These are phyloP conservation scores for Alexandromys fortis DNA, from an alignment of 2,113 vertebrate species.

Conservation along the genomic window DNA sequence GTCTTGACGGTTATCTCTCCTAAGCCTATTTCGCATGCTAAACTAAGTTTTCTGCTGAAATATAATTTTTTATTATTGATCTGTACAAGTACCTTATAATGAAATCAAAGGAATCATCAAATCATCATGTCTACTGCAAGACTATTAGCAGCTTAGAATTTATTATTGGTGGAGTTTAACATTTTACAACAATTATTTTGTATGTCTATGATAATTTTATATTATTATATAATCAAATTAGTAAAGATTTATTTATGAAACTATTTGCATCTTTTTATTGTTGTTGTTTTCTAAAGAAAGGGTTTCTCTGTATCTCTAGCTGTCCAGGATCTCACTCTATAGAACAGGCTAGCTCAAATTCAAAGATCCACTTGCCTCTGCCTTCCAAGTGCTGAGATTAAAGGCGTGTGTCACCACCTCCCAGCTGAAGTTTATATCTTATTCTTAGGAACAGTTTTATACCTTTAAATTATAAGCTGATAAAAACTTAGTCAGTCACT, in stretches of 20 bases:
- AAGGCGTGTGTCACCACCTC: background rate
- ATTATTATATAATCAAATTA: background rate
- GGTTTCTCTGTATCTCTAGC: background rate
- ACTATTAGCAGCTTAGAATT: background rate
- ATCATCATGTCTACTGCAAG: background rate
- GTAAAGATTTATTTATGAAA: conserved; percentile 1
- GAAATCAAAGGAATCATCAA: background rate
- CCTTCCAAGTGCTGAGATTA: background rate
- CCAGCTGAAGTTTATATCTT: background rate
- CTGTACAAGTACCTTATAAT: background rate
- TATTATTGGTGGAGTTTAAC: conserved; percentile 22
- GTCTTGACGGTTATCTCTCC: background rate
- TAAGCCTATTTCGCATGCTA: background rate
- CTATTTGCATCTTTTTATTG: background rate
- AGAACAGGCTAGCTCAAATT: background rate
- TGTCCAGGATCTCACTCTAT: background rate
- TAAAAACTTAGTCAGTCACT: background rate
- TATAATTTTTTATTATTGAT: conserved; percentile 14
- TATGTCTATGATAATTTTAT: conserved; percentile 18
- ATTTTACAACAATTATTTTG: conserved; percentile 3
- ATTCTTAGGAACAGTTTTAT: background rate
- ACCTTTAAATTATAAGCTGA: background rate
- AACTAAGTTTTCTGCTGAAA: conserved; percentile 17
- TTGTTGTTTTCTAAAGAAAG: background rate
- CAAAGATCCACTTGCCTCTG: background rate